Evolutionary conservation across 1,140 invertebrate genomes (phyloP).

Genomic region (Periplaneta americana): DNA sequence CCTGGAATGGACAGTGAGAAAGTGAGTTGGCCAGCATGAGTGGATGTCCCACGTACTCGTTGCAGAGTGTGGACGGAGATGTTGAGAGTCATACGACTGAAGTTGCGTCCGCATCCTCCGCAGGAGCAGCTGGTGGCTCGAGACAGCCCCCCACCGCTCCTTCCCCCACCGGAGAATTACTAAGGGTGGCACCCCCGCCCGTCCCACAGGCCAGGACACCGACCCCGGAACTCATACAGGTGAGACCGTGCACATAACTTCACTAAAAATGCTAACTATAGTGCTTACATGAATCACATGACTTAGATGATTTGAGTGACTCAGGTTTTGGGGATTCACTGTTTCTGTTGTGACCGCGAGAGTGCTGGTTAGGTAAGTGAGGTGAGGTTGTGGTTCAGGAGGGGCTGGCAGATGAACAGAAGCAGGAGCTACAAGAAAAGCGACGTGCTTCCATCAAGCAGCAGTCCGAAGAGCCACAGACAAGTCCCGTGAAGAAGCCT

Average conservation of each 20-base stretch:
- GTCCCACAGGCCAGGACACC: slow-evolving; percentile 33
- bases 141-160: slow-evolving; percentile 15
- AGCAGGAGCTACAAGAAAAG: slow-evolving; percentile 25
- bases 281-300: no score
- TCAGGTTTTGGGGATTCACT: not conserved
- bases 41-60: slow-evolving; percentile 16
- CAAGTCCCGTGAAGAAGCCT: not conserved
- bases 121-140: slow-evolving; percentile 19
- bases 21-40: slow-evolving; percentile 5
- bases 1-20: no score
- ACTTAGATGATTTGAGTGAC: no score
- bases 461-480: slow-evolving; percentile 1
- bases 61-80: slow-evolving; percentile 23
- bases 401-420: slow-evolving; percentile 31
- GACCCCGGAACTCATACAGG: slow-evolving; percentile 38
- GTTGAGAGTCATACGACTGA: slow-evolving; percentile 20
- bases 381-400: slow-evolving; percentile 20
- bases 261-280: not conserved
- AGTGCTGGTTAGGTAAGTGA: not conserved
- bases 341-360: not conserved
- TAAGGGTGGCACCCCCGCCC: slow-evolving; percentile 26
- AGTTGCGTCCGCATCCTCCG: slow-evolving; percentile 20
- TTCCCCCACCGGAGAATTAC: slow-evolving; percentile 18
- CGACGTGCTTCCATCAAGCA: not conserved
- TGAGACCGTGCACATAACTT: slow-evolving; percentile 20